phyloP scores from a whole-genome alignment of 1,140 invertebrate species.

The Linepithema humile region DNA sequence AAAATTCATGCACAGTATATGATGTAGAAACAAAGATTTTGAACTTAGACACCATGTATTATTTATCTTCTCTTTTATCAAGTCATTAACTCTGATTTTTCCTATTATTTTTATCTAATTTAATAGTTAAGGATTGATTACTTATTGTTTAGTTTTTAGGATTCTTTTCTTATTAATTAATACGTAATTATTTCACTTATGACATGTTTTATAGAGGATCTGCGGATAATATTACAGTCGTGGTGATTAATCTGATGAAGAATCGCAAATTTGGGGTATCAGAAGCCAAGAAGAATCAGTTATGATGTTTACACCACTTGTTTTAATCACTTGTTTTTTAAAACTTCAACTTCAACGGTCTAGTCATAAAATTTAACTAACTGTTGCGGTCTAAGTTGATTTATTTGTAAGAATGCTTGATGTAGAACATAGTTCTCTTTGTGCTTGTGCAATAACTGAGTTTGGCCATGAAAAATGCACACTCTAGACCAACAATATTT shows the following conservation, averaged over 20 bases:
- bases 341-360: background rate
- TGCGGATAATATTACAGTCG: conserved; percentile 97
- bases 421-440: background rate
- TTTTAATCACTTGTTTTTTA: background rate
- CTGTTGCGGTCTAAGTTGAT: background rate
- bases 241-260: conserved; percentile 95
- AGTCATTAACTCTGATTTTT: too few species aligned
- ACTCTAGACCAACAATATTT: too few species aligned
- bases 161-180: too few species aligned
- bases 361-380: conserved; percentile 18
- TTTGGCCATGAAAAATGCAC: too few species aligned
- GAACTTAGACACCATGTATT: background rate
- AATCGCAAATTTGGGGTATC: conserved; percentile 83
- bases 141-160: too few species aligned
- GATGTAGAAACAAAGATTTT: background rate
- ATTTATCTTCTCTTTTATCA: too few species aligned
- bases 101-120: too few species aligned
- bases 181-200: conserved; percentile 4
- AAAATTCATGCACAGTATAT: background rate
- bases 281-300: conserved; percentile 64
- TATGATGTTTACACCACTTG: background rate
- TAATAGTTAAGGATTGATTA: too few species aligned
- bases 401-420: background rate
- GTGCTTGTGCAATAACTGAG: too few species aligned
- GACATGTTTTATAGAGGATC: conserved; percentile 88